Conservation (phyloP, 2,888 invertebrate species). For the Nebria salina region DNA sequence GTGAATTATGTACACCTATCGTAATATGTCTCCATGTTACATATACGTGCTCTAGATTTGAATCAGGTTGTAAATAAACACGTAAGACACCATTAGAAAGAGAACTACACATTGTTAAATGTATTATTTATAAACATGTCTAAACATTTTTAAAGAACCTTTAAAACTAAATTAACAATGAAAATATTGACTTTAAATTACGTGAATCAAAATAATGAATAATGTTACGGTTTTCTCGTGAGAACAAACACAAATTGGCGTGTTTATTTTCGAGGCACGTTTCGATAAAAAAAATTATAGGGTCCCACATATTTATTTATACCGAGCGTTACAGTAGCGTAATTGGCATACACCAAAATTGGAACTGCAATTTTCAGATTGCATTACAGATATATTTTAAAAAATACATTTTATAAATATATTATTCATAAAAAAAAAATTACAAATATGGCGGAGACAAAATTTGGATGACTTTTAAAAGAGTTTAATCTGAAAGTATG, state of each 20-base stretch:
- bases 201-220: no score
- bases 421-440: background rate
- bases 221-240: background rate
- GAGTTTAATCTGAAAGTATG: no score
- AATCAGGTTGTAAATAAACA: background rate
- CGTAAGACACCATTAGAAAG: background rate
- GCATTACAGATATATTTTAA: background rate
- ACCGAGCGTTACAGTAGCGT: background rate
- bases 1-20: background rate
- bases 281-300: background rate
- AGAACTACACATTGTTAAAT: background rate
- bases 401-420: background rate
- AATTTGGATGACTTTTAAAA: no score
- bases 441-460: no score
- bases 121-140: background rate
- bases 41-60: background rate
- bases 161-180: no score
- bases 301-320: background rate
- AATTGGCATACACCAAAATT: background rate
- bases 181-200: no score
- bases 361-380: background rate
- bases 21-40: background rate
- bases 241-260: background rate
- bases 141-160: no score
- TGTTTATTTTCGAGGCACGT: background rate